Percentiles rank a stretch among this genome's conserved stretches.
These are phyloP conservation scores for Chaunax sp. DNA, from an alignment of 2,797 vertebrate species.

Conservation along the genomic window DNA sequence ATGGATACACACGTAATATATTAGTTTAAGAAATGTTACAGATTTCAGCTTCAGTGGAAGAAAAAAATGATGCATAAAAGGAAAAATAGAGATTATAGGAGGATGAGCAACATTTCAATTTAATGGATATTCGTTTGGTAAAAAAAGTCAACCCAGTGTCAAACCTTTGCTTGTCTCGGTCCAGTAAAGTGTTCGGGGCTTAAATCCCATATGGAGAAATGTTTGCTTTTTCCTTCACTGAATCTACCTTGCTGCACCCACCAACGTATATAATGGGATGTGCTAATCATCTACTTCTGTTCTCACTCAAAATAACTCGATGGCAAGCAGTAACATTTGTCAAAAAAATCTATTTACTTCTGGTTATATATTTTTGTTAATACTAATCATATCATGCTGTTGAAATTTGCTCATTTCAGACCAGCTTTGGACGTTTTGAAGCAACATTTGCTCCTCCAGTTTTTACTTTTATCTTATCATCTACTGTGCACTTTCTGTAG, in stretches of 20 bases:
- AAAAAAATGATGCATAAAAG: conserved; percentile 3
- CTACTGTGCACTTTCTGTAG: not conserved
- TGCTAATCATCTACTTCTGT: too few relatives aligned
- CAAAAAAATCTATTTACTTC: not conserved
- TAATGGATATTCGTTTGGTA: too few relatives aligned
- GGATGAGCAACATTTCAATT: too few relatives aligned
- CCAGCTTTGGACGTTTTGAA: not conserved
- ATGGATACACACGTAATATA: not conserved
- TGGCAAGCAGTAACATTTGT: too few relatives aligned
- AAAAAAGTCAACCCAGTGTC: too few relatives aligned
- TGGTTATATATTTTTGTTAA: not conserved
- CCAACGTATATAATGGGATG: not conserved
- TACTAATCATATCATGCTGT: not conserved
- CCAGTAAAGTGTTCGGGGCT: too few relatives aligned
- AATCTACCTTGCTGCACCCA: not conserved
- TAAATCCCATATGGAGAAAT: too few relatives aligned
- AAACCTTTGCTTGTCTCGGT: too few relatives aligned
- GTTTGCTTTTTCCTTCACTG: not conserved
- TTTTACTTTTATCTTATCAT: conserved; percentile 10
- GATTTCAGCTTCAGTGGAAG: not conserved
- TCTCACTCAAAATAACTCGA: too few relatives aligned
- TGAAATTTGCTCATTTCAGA: not conserved
- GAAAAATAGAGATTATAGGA: not conserved
- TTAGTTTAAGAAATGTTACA: not conserved
- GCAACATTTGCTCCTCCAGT: not conserved